These are phyloP conservation scores for Heliconius melpomene DNA, from an alignment of 1,140 invertebrate genomes.

Conservation along the genomic window DNA sequence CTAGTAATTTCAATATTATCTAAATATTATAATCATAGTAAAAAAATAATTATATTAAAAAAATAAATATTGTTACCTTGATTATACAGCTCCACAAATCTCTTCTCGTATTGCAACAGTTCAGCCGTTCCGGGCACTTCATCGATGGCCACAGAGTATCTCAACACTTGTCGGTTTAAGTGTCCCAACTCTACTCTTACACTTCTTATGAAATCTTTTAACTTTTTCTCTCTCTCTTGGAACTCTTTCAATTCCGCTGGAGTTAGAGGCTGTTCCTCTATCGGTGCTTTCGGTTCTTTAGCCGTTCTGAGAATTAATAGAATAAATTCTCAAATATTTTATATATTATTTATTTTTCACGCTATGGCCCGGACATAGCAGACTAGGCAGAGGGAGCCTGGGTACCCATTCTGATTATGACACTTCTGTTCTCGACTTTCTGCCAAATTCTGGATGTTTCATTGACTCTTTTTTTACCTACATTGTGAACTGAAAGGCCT, in stretches of 20 bases:
- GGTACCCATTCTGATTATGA: too few relatives aligned
- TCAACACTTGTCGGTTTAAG: conserved; percentile 91
- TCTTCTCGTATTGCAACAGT: conserved; percentile 95
- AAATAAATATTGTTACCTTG: conserved; percentile 85
- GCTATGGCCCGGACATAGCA: too few relatives aligned
- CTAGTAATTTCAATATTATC: too few relatives aligned
- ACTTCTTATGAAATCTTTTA: conserved; percentile 72
- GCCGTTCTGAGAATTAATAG: conserved; percentile 43
- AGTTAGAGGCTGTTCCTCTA: conserved; percentile 65
- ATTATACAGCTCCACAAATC: conserved; percentile 98
- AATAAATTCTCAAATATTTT: too few relatives aligned
- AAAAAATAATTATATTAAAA: conserved; percentile 4
- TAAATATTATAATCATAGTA: conserved; percentile 2
- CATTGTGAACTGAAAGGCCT: too few relatives aligned
- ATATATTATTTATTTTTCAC: background rate
- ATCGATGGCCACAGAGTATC: conserved; percentile 90
- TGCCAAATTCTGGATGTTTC: too few relatives aligned
- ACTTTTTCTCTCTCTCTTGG: conserved; percentile 82
- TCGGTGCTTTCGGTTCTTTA: conserved; percentile 53
- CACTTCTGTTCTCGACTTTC: too few relatives aligned
- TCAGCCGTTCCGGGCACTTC: conserved; percentile 96
- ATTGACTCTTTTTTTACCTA: too few relatives aligned
- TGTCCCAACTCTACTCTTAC: conserved; percentile 87
- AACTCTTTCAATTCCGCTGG: conserved; percentile 79
- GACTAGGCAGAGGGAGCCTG: too few relatives aligned